phyloP scores from a whole-genome alignment of 2,113 vertebrate genomes.

The Hippotragus niger region DNA sequence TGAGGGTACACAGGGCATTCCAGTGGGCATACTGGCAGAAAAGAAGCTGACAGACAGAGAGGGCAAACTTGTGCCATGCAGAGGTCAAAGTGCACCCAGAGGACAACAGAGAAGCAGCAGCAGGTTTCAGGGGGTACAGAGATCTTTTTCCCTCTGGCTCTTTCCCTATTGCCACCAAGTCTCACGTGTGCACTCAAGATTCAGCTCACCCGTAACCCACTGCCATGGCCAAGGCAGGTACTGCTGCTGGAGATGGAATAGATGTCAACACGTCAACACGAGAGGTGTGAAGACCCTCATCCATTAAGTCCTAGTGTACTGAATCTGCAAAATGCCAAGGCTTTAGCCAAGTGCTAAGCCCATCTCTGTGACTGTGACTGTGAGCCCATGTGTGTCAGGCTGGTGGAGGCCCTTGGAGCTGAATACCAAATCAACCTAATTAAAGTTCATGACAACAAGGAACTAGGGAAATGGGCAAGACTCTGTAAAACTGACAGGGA shows the following conservation, averaged over 20 bases:
- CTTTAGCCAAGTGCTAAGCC: background rate
- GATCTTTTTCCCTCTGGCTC: background rate
- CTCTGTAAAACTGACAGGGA: background rate
- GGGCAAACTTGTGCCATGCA: background rate
- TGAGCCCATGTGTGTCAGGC: background rate
- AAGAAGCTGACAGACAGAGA: background rate
- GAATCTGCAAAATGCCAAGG: background rate
- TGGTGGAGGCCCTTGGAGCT: background rate
- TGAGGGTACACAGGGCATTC: background rate
- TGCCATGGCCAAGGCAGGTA: background rate
- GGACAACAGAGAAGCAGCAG: background rate
- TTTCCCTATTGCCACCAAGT: background rate
- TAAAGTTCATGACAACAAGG: background rate
- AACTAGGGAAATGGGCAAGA: background rate
- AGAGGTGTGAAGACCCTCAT: background rate
- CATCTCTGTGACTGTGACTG: background rate
- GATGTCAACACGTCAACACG: fast-evolving
- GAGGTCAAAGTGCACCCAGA: background rate
- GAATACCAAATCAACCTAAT: background rate
- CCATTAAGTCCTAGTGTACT: background rate
- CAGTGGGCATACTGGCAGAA: background rate
- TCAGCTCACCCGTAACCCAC: background rate
- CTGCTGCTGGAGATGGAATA: background rate
- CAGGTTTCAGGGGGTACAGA: background rate
- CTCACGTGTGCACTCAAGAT: background rate